Conservation (phyloP, 2,797 vertebrate species). For the Pterois miles region DNA sequence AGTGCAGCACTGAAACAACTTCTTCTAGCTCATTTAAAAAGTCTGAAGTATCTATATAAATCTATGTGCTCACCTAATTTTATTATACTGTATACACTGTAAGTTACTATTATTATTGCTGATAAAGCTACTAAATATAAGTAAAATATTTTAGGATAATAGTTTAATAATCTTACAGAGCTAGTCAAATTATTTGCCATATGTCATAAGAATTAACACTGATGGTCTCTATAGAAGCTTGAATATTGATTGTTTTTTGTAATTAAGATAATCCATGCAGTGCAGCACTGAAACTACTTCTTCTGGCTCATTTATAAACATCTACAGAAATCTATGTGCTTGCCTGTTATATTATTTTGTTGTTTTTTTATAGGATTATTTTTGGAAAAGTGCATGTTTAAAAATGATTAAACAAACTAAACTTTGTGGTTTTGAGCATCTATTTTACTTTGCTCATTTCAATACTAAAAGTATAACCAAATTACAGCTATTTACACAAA, state of each 20-base stretch:
- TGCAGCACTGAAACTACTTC: background rate
- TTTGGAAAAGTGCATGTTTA: background rate
- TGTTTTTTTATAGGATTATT: background rate
- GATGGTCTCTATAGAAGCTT: background rate
- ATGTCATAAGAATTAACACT: background rate
- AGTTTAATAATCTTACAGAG: background rate
- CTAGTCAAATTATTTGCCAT: background rate
- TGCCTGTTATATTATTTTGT: background rate
- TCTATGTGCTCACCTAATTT: background rate
- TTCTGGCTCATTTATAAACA: background rate
- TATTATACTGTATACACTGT: background rate
- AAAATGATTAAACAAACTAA: background rate
- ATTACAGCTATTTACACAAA: background rate
- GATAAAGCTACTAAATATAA: background rate
- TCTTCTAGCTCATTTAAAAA: background rate
- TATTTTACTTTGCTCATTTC: background rate
- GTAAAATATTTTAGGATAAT: background rate
- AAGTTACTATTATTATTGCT: background rate
- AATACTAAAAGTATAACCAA: background rate
- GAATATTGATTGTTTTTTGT: slow-evolving; percentile 59
- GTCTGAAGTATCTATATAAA: background rate
- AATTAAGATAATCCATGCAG: background rate
- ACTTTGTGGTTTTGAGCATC: background rate
- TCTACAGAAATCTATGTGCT: background rate
- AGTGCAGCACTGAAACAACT: background rate